Evolutionary conservation across 2,888 invertebrate genomes (phyloP), one percentile per base, ranked within the genome.

Genomic region (Danaus chrysippus): DNA sequence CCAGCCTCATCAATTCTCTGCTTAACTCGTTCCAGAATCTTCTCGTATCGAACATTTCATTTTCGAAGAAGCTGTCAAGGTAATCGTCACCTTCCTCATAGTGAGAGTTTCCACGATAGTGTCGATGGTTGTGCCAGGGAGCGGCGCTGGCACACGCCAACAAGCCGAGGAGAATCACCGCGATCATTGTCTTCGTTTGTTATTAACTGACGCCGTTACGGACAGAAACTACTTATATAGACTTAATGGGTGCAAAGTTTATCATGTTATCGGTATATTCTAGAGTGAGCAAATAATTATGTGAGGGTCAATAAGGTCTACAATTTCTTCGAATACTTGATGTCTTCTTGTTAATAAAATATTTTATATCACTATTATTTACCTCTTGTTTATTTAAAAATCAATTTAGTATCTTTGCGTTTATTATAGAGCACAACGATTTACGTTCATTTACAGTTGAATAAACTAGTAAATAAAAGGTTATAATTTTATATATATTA

Each of bases 31-130:
- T 61, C 56, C 12, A 57, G 1, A 57, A 0, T 13, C 71, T 71
- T 41, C 71, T 68, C 0, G 86, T 82, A 70, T 87, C 83, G 72
- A 88, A 86, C 0, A 84, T 11, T 12, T 77, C 72, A 0, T 77
- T 77, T 3, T 68, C 64, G 65, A 78, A 67, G 61, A 71, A 76
- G 0, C 77, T 77, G 1, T 67, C 65, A 64, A 78, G 67, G 59
- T 71, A 74, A 34, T 54, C 62, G 56, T 67, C 64, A 15, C 62
- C 55, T 46, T 46, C 44, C 13, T 62, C 59, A 23, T 56, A 58
- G 8, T 52, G 63, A 43, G 69, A 63, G 42, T 65, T 62, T 42
- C 70, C 64, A 9, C 70, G 61, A 43, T 54, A 64, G 44, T 68
- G 64, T 46, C 64, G 65, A 11, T 70, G 59, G 0, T 63, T 66